These are phyloP conservation scores for Abramis brama DNA, from an alignment of 2,113 vertebrate species.

Conservation along the genomic window DNA sequence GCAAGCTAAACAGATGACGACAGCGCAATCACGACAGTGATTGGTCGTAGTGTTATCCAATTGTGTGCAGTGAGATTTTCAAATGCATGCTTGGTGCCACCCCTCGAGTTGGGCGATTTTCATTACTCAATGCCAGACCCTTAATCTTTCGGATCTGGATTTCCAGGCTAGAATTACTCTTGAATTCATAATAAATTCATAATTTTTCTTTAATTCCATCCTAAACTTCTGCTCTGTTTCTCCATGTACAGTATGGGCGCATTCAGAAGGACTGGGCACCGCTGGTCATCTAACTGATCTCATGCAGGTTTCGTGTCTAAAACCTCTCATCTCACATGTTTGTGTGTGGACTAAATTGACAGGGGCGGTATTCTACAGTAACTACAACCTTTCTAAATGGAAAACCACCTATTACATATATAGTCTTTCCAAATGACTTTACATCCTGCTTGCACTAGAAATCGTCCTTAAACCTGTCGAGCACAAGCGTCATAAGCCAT, in stretches of 20 bases:
- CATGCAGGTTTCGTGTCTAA: slow-evolving; percentile 36
- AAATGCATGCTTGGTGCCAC: too few species aligned
- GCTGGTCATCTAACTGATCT: slow-evolving; percentile 65
- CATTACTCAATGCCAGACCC: too few species aligned
- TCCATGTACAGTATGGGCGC: slow-evolving; percentile 78
- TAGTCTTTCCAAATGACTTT: slow-evolving; percentile 2
- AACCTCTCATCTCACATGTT: slow-evolving; percentile 22
- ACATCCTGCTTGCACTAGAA: background rate
- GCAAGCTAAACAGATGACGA: too few species aligned
- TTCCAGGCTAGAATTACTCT: background rate
- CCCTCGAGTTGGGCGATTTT: too few species aligned
- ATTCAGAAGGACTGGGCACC: slow-evolving; percentile 80
- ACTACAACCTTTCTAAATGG: background rate
- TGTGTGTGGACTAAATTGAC: background rate
- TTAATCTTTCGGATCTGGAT: too few species aligned
- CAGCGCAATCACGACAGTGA: too few species aligned
- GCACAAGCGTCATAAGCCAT: background rate
- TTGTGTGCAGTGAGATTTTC: too few species aligned
- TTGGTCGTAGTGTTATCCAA: too few species aligned
- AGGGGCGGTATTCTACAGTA: slow-evolving; percentile 8
- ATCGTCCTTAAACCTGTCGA: slow-evolving; percentile 3
- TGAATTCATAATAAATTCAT: background rate
- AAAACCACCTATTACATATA: background rate
- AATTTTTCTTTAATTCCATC: background rate
- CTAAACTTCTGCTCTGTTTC: background rate